Evolutionary conservation across 1,140 invertebrate genomes (phyloP), one percentile per base, ranked within the genome.

Genomic region (Meloidogyne exigua): DNA sequence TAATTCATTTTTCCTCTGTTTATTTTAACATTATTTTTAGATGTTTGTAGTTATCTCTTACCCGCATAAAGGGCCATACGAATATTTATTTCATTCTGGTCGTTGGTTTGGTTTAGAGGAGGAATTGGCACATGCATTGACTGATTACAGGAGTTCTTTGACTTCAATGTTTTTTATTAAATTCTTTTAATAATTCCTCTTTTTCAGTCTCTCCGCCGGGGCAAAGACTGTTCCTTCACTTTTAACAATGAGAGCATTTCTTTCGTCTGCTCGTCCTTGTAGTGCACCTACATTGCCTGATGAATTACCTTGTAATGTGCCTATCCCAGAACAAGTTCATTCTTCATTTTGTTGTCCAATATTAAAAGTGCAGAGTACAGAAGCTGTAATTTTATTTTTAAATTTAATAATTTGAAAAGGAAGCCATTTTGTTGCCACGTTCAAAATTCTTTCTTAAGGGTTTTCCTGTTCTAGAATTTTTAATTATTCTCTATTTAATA

Each of bases 321-420:
- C n/a, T 15, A 44, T 78, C 18, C 76, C 76, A 13, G 68, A 84
- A 39, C 76, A 74, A 32, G 78, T 95, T 88, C 96, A 99, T 89
- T 98, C 95, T 32, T 93, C 97, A 80, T 99, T 99, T 89, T 95
- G 96, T 13, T 99, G 96, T 89, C 96, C 96, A 18, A 99, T 99
- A 84, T 90, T 99, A 67, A 91, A 95, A 57, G 95, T 97, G 89
- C 96, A 98, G 88, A 95, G 93, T 67, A 94, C 94, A 13, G 95
- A 98, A 82, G 91, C 91, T 78, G 72, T 73, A 12, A 13, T 57
- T 73, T 23, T 25, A 25, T 70, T 44, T 26, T 65, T 36, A 64
- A 72, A 64, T 42, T 2, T 12, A 44, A 21, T 64, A 64, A 28
- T 64, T n/a, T n/a, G n/a, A n/a, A n/a, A n/a, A n/a, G n/a, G n/a